Evolutionary conservation across 2,888 invertebrate genomes (phyloP).

Genomic region (Pomacea canaliculata): DNA sequence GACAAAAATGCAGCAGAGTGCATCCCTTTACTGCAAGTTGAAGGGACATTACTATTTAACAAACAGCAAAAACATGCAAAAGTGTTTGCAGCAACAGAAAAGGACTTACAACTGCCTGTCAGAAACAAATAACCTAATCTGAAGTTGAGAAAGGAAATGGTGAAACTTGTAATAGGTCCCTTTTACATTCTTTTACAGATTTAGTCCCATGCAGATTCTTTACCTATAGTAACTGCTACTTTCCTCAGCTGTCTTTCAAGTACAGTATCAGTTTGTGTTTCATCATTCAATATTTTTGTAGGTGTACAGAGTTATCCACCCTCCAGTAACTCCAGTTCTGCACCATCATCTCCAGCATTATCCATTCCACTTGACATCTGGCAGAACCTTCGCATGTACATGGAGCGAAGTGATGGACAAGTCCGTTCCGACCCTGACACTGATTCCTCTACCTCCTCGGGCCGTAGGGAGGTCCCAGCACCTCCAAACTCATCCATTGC

Average conservation of each 20-base stretch:
- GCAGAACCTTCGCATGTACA: conserved; percentile 44
- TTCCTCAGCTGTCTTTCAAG: background rate
- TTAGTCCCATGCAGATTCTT: background rate
- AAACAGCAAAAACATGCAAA: no score
- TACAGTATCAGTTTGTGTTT: background rate
- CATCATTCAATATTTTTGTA: conserved; percentile 12
- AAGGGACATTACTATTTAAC: no score
- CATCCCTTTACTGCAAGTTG: no score
- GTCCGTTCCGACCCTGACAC: background rate
- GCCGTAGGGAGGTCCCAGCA: no score
- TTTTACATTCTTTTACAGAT: background rate
- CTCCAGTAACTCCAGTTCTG: conserved; percentile 82
- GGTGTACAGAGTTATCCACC: conserved; percentile 70
- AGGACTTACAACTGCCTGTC: no score
- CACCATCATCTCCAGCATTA: conserved; percentile 81
- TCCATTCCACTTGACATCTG: conserved; percentile 50
- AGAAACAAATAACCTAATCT: no score
- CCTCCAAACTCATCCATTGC: no score
- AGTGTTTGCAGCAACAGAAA: no score
- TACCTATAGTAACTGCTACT: background rate
- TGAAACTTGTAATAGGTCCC: background rate
- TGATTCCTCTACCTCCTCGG: no score
- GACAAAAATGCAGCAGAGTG: no score
- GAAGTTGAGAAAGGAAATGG: no score
- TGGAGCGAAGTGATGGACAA: conserved; percentile 31